Evolutionary conservation across 2,888 invertebrate species (phyloP).

Genomic region (Ennomos erosarius): DNA sequence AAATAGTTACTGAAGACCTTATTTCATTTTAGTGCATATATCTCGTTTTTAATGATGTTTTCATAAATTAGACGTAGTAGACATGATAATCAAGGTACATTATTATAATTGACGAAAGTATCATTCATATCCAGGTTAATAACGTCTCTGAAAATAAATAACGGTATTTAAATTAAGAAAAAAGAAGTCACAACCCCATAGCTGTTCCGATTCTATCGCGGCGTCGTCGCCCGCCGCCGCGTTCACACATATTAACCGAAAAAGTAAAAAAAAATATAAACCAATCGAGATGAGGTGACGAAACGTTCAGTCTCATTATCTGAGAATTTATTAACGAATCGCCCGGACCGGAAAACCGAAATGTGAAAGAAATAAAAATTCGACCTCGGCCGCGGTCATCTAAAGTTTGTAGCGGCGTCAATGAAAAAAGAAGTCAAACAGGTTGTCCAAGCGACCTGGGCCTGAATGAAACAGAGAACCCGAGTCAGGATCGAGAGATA

Average conservation of each 20-base stretch:
- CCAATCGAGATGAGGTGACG: constrained; percentile 85
- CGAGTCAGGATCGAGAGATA: constrained; percentile 80
- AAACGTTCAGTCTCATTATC: constrained; percentile 86
- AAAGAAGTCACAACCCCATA: constrained; percentile 72
- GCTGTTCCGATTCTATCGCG: constrained; percentile 76
- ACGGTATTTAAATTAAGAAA: constrained; percentile 81
- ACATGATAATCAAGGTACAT: too few relatives aligned
- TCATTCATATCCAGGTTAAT: constrained; percentile 26
- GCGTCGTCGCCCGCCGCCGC: constrained; percentile 70
- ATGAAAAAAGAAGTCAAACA: constrained; percentile 84
- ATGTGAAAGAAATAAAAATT: constrained; percentile 85
- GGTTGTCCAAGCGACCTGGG: constrained; percentile 77
- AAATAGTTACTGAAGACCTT: too few relatives aligned
- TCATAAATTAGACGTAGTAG: too few relatives aligned
- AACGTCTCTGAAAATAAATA: constrained; percentile 68
- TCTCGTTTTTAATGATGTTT: too few relatives aligned
- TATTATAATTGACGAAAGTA: constrained; percentile 18
- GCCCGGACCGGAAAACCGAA: constrained; percentile 83
- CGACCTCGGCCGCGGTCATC: constrained; percentile 84
- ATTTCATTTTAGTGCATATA: too few relatives aligned
- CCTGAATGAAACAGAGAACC: constrained; percentile 83
- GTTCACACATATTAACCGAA: constrained; percentile 81
- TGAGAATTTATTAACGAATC: constrained; percentile 86
- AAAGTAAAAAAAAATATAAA: constrained; percentile 75
- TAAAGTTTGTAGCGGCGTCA: constrained; percentile 81